A percentile compares a stretch with the other conserved stretches of the same genome.
phyloP scores from a whole-genome alignment of 2,113 vertebrate genomes.

The Dolichallabes microphthalmus region DNA sequence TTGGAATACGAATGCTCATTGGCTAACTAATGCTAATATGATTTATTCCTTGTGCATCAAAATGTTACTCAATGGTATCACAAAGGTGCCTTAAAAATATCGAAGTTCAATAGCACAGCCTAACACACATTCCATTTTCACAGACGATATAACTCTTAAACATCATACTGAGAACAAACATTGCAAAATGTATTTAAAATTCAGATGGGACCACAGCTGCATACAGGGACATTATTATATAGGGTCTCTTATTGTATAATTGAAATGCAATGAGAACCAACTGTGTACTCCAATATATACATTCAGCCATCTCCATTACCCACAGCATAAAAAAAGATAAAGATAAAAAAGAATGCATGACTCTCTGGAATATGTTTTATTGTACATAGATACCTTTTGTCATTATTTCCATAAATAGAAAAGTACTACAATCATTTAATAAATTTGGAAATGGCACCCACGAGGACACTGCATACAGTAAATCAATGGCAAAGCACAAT shows the following conservation, averaged over 20 bases:
- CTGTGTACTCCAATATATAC: neutral
- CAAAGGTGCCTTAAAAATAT: too few species aligned
- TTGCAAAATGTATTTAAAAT: too few species aligned
- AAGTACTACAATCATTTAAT: conserved; percentile 79
- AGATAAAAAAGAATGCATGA: neutral
- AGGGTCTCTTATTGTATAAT: neutral
- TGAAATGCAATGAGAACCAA: neutral
- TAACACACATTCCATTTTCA: neutral
- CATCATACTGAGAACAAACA: neutral
- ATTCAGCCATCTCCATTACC: neutral
- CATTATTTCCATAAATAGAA: conserved; percentile 76
- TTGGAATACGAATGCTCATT: too few species aligned
- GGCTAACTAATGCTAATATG: too few species aligned
- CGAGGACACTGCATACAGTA: conserved; percentile 71
- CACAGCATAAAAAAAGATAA: neutral
- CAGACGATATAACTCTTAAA: neutral
- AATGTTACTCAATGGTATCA: too few species aligned
- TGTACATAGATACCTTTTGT: conserved; percentile 45
- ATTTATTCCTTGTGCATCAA: too few species aligned
- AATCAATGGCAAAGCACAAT: conserved; percentile 66
- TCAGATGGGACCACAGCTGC: too few species aligned
- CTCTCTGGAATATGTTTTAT: conserved; percentile 55
- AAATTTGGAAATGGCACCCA: conserved; percentile 80
- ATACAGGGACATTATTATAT: too few species aligned
- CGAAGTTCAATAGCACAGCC: too few species aligned